A percentile compares a stretch with the other conserved stretches of the same genome.
These are phyloP conservation scores for Coracias cyanogaster DNA, from an alignment of 2,797 vertebrate genomes.

Conservation along the genomic window DNA sequence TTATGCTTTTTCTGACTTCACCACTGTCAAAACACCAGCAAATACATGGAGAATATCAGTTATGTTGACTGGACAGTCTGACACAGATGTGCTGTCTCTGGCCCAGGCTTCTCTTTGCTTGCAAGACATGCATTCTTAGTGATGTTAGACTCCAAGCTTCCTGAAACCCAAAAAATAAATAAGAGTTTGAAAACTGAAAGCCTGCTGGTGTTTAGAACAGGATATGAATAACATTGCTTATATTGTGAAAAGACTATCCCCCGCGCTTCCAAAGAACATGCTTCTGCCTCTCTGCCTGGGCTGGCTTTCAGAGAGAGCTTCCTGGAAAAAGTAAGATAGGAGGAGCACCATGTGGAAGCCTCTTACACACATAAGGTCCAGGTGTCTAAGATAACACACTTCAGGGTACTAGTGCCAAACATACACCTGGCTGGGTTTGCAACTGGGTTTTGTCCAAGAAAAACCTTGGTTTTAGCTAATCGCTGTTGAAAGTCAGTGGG, in stretches of 20 bases:
- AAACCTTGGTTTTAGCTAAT: rapidly evolving
- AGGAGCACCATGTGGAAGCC: background rate
- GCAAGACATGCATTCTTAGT: background rate
- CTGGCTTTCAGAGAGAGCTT: background rate
- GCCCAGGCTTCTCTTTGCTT: background rate
- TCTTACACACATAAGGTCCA: background rate
- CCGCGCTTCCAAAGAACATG: background rate
- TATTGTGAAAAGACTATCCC: background rate
- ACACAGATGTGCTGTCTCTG: background rate
- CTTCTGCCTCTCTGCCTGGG: background rate
- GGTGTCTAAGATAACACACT: background rate
- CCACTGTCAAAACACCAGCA: background rate
- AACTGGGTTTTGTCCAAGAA: background rate
- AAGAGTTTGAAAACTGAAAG: background rate
- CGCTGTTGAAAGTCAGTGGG: background rate
- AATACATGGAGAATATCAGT: background rate
- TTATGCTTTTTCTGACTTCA: background rate
- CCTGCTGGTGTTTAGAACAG: background rate
- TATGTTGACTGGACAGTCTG: background rate
- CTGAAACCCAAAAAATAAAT: background rate
- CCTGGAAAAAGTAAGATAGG: background rate
- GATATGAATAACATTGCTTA: background rate
- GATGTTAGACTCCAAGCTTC: background rate
- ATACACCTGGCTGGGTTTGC: background rate
- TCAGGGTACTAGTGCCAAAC: background rate